phyloP scores from a whole-genome alignment of 2,888 invertebrate species.

The Lymantria monacha region DNA sequence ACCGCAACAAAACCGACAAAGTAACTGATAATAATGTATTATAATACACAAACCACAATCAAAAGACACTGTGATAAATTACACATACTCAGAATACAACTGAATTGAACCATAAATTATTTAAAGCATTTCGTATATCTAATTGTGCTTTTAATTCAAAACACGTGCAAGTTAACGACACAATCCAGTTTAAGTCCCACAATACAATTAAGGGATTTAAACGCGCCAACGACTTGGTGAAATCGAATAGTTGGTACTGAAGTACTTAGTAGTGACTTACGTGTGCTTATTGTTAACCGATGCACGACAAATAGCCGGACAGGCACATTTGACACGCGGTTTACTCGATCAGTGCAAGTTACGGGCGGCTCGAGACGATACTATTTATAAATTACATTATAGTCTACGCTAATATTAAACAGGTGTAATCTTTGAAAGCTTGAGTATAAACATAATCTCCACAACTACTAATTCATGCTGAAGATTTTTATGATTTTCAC shows the following conservation, averaged over 20 bases:
- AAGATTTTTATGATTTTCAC: no score
- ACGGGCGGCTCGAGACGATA: slow-evolving; percentile 20
- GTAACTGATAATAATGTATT: no score
- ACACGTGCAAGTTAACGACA: slow-evolving; percentile 10
- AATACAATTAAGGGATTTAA: slow-evolving; percentile 14
- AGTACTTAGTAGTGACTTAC: slow-evolving; percentile 36
- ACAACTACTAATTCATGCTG: no score
- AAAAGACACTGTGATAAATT: not conserved
- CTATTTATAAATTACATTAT: not conserved
- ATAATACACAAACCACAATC: not conserved
- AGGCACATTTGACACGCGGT: slow-evolving; percentile 43
- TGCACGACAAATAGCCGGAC: slow-evolving; percentile 53
- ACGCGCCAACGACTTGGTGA: slow-evolving; percentile 21
- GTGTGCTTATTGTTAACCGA: slow-evolving; percentile 51
- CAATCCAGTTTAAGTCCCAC: slow-evolving; percentile 6
- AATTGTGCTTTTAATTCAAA: slow-evolving; percentile 2
- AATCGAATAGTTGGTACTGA: slow-evolving; percentile 22
- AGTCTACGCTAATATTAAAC: no score
- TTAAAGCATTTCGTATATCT: not conserved
- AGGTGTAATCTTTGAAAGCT: no score
- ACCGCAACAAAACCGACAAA: no score
- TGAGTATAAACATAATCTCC: no score
- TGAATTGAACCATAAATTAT: not conserved
- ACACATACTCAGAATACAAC: not conserved
- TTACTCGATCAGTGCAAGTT: slow-evolving; percentile 38